Evolutionary conservation across 2,888 invertebrate species (phyloP).

Genomic region (Pollenia amentaria): DNA sequence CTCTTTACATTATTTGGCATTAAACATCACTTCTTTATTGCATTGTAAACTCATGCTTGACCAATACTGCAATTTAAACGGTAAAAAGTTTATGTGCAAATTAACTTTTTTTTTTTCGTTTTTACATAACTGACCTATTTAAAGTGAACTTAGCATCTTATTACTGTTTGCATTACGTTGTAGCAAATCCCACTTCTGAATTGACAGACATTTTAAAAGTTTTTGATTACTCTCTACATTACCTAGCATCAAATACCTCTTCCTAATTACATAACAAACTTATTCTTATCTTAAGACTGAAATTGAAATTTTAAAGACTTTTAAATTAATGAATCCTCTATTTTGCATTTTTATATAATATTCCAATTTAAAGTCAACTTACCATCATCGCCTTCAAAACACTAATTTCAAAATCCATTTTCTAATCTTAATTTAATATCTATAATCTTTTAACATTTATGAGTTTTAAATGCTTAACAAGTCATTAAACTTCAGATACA

Average conservation of each 20-base stretch:
- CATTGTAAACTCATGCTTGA: no score
- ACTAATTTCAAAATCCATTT: not conserved
- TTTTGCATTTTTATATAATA: not conserved
- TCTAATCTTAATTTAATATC: conserved; percentile 22
- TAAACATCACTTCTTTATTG: no score
- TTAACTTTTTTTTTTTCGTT: no score
- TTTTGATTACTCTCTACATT: not conserved
- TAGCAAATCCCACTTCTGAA: not conserved
- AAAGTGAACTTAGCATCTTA: not conserved
- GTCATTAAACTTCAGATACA: conserved; percentile 46
- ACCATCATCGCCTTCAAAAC: not conserved
- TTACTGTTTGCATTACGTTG: not conserved
- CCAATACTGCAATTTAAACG: no score
- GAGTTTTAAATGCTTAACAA: conserved; percentile 30
- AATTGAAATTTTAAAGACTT: not conserved
- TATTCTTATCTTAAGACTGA: not conserved
- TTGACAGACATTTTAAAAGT: not conserved
- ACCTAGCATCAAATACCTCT: not conserved
- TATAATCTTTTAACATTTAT: conserved; percentile 29
- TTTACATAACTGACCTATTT: no score
- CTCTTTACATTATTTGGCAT: no score
- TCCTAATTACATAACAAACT: not conserved
- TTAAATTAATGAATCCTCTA: not conserved
- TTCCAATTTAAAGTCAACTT: not conserved
- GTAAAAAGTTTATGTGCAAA: no score